Evolutionary conservation across 2,797 vertebrate genomes (phyloP), one percentile per base, ranked within the genome.

Genomic region (Knipowitschia caucasica): DNA sequence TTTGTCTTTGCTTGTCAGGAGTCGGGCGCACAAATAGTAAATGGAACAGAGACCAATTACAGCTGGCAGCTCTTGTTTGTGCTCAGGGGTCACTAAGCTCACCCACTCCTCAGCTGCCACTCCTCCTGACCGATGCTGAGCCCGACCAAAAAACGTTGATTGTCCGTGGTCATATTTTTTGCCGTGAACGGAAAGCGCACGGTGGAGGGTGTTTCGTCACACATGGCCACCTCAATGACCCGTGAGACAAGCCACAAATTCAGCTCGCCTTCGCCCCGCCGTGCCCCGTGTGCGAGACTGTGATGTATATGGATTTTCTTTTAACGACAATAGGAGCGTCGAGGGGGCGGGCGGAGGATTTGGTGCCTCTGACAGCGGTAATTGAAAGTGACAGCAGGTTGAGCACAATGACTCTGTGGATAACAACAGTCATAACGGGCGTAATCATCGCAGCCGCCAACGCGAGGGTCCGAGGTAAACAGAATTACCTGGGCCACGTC

Each of bases 351-450:
- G 63, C 64, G 71, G 69, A 75, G 73, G 82, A 88, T 86, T 78
- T 69, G 73, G 69, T 71, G 71, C 78, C 73, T 62, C 71, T 82
- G 80, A 82, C 78, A 35, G 83, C 24, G 61, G 88, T 92, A 90
- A 90, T 89, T 90, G 88, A 88, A 91, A 84, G 54, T 78, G 85
- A 89, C 87, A 89, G 81, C 64, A 15, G 80, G 81, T 80, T 83
- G 85, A 86, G 64, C 82, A 84, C 82, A 88, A 83, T 82, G 86
- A 75, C 81, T 84, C 79, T 67, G 75, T 67, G 73, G 79, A 88
- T 86, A 79, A 84, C 83, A 86, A 84, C 86, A 81, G 84, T 89
- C 85, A 86, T 85, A 88, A 88, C 80, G 67, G 24, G 71, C 43
- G 49, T 86, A 86, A 89, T 90, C 86, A 87, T 87, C 77, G 30